These are phyloP conservation scores for Chrysochloris asiatica DNA, from an alignment of 2,113 vertebrate genomes.

Conservation along the genomic window DNA sequence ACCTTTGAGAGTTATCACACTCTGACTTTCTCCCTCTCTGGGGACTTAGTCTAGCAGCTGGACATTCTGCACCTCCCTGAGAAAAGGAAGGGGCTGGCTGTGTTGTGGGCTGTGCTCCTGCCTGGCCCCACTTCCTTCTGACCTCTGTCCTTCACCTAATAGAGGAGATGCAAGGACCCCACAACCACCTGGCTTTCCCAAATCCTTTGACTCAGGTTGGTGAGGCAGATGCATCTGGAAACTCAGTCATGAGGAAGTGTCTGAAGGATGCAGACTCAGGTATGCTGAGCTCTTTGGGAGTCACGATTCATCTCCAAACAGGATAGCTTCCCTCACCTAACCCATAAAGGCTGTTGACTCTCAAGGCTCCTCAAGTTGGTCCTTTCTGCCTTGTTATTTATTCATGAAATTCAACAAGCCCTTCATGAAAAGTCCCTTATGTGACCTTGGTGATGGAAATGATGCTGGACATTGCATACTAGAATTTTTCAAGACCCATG, in stretches of 20 bases:
- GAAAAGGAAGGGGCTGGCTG: not conserved
- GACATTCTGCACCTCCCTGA: not conserved
- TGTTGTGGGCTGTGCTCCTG: not conserved
- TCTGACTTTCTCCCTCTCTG: not conserved
- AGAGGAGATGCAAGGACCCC: not conserved
- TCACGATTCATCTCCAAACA: not conserved
- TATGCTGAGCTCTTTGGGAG: not conserved
- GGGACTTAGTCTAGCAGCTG: not conserved
- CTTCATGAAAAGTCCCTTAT: not conserved
- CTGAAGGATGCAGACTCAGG: not conserved
- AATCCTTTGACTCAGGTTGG: not conserved
- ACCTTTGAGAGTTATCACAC: not conserved
- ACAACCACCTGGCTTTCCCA: not conserved
- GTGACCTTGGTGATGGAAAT: not conserved
- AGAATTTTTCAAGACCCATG: too few species aligned
- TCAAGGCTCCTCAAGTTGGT: not conserved
- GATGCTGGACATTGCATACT: too few species aligned
- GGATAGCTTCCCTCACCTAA: not conserved
- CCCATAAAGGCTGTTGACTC: not conserved
- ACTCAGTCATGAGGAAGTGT: not conserved
- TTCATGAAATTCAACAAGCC: not conserved
- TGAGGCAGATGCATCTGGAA: not conserved
- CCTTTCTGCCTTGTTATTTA: slow-evolving; percentile 5
- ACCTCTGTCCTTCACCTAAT: not conserved
- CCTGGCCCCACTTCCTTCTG: not conserved